Evolutionary conservation across 2,888 invertebrate genomes (phyloP).

Genomic region (Drosophila seclusa): DNA sequence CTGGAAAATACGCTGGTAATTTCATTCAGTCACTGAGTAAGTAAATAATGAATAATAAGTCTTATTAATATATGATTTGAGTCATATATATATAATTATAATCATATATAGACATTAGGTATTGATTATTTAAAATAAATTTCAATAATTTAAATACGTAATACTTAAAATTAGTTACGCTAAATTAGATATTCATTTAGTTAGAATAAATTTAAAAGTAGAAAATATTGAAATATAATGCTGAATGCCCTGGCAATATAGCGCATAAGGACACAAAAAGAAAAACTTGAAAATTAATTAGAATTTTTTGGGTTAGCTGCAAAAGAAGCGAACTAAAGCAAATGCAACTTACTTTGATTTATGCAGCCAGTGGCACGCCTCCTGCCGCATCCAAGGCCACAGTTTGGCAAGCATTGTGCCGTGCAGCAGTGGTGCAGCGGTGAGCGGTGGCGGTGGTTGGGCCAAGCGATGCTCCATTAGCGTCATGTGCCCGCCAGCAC

Average conservation of each 20-base stretch:
- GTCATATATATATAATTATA: neutral
- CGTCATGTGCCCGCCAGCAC: slow-evolving; percentile 58
- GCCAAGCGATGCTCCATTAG: slow-evolving; percentile 69
- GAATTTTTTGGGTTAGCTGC: slow-evolving; percentile 8
- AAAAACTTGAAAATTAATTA: slow-evolving; percentile 37
- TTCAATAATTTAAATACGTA: neutral
- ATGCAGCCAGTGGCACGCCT: slow-evolving; percentile 65
- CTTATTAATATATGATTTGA: neutral
- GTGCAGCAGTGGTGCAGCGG: slow-evolving; percentile 9
- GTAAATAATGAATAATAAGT: neutral
- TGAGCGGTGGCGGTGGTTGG: slow-evolving; percentile 18
- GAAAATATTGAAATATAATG: neutral
- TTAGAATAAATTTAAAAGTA: neutral
- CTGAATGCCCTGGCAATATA: neutral
- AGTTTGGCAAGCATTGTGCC: slow-evolving; percentile 55
- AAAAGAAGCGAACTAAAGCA: neutral
- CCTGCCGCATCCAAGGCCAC: slow-evolving; percentile 57
- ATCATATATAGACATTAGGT: neutral
- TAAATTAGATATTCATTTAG: neutral
- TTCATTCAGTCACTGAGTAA: neutral
- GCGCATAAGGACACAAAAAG: neutral
- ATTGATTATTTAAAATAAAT: neutral
- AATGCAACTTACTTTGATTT: slow-evolving; percentile 72
- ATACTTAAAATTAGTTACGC: neutral
- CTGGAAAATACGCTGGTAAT: neutral